phyloP scores from a whole-genome alignment of 2,113 vertebrate species.

The Micromys minutus region DNA sequence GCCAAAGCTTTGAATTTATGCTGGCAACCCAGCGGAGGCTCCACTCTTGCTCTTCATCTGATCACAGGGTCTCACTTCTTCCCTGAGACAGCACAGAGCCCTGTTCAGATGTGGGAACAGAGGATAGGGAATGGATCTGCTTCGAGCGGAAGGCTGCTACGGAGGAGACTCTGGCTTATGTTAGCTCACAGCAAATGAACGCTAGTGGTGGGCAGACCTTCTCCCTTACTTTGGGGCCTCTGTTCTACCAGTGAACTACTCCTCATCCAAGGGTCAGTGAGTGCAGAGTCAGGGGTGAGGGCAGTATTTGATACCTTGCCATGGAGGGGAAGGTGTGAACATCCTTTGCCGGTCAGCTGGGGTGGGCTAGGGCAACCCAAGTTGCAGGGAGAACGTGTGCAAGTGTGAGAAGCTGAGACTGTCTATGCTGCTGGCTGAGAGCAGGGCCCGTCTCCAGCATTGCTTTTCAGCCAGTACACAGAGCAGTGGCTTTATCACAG shows the following conservation, averaged over 20 bases:
- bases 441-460: background rate
- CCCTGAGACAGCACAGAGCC: background rate
- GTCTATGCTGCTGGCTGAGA: too few species aligned
- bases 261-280: background rate
- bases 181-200: background rate
- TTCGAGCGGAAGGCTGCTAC: background rate
- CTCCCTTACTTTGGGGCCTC: background rate
- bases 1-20: background rate
- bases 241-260: background rate
- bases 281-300: background rate
- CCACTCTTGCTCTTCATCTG: background rate
- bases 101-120: background rate
- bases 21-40: background rate
- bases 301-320: background rate
- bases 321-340: background rate
- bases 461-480: background rate
- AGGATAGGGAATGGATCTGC: background rate
- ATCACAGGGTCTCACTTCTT: accelerated
- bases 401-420: background rate
- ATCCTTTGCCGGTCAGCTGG: background rate
- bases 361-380: background rate
- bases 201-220: background rate
- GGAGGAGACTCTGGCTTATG: background rate
- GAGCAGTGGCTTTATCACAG: background rate
- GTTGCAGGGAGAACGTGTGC: background rate